Base-by-base conservation (phyloP, 1,140 invertebrate species). In the Musca domestica region DNA sequence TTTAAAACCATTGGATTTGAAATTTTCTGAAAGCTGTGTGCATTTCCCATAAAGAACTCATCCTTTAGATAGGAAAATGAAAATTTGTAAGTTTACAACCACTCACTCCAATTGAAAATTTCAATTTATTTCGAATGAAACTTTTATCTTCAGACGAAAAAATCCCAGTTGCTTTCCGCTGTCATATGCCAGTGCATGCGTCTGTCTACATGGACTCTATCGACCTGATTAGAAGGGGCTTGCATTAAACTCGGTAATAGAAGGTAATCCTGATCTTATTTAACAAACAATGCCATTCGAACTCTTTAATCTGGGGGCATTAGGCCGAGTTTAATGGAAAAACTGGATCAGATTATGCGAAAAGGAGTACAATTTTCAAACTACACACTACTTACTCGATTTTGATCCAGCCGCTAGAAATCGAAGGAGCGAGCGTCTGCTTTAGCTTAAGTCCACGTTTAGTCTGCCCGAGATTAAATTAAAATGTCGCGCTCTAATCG, bases 401-500 rank as follows among this genome's bases (percentile, higher is more conserved):
- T 7, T 61, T 61, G 56, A 61, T 61, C 27, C 56, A 61, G n/a
- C 56, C 27, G 56, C 41, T 41, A 61, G 27, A 23, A 61, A 61
- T 61, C 27, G 56, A 61, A 61, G 56, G 27, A 61, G 56, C 56
- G 56, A 41, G 25, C 56, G 17, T 41, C 27, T 61, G 27, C 56
- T 61, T 61, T 61, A 34, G 56, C 56, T 61, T 61, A 61, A 61
- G 56, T 41, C 56, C 56, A 19, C 27, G 19, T 61, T 61, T 41
- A 61, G 27, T 20, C 56, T 15, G 56, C 9, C 19, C 56, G 56
- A 77, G 76, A 77, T 77, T 77, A 77, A 77, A 77, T 77, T 77
- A 77, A 74, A 77, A 75, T 76, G 76, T 77, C 72, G 76, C 64
- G 69, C 30, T 61, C 27, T 61, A 61, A 61, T 41, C 56, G 27